These are phyloP conservation scores for Xestia ashworthii DNA, from an alignment of 2,888 invertebrate species.

Conservation along the genomic window DNA sequence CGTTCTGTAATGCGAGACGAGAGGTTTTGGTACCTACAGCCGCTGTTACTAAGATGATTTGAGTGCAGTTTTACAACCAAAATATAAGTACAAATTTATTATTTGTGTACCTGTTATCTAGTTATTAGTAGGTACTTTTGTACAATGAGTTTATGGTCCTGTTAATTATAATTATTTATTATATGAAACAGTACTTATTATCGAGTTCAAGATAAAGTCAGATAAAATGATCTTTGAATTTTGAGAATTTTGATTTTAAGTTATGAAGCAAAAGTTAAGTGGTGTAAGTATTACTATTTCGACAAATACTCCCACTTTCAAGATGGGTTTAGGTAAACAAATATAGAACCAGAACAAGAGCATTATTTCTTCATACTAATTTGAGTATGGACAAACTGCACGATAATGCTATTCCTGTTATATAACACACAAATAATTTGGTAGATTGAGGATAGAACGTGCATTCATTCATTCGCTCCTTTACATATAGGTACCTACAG, in stretches of 20 bases:
- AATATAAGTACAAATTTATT: slow-evolving; percentile 58
- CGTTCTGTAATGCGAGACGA: not conserved
- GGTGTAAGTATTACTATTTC: slow-evolving; percentile 13
- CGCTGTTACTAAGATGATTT: slow-evolving; percentile 7
- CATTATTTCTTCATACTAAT: not conserved
- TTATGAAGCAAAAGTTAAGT: not conserved
- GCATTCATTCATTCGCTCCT: too few relatives aligned
- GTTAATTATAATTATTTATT: slow-evolving; percentile 25
- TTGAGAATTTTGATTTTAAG: slow-evolving; percentile 10
- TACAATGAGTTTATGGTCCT: slow-evolving; percentile 19
- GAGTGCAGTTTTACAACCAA: slow-evolving; percentile 49
- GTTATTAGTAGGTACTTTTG: slow-evolving; percentile 48
- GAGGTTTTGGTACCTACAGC: not conserved
- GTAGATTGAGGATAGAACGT: not conserved
- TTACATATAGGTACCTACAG: too few relatives aligned
- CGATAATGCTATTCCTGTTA: not conserved
- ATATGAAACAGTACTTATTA: not conserved
- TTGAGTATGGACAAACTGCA: not conserved
- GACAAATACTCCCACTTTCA: not conserved
- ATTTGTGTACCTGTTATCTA: slow-evolving; percentile 54
- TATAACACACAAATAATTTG: not conserved
- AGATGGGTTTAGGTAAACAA: not conserved
- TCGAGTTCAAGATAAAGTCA: slow-evolving; percentile 14
- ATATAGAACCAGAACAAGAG: not conserved
- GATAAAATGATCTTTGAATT: not conserved